A percentile compares a stretch with the other conserved stretches of the same genome.
Evolutionary conservation across 2,113 vertebrate genomes (phyloP).

Genomic region (Hydrolagus affinis): DNA sequence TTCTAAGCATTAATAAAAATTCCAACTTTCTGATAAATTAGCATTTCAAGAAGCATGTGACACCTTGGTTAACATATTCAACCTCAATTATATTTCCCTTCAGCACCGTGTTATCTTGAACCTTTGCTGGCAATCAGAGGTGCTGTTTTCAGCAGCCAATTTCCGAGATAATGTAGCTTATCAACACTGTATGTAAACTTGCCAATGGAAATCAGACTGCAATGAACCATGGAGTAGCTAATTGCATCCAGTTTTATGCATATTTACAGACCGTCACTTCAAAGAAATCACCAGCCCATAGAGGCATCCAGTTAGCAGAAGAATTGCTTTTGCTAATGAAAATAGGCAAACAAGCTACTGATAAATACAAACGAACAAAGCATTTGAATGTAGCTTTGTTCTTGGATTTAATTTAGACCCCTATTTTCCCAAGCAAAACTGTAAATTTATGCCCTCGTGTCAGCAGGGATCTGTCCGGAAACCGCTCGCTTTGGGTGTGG

Average conservation of each 20-base stretch:
- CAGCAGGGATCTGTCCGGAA: constrained; percentile 11
- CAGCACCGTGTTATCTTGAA: constrained; percentile 98
- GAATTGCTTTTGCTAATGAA: constrained; percentile 97
- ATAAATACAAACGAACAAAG: constrained; percentile 90
- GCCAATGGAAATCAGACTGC: constrained; percentile 93
- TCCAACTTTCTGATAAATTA: constrained; percentile 94
- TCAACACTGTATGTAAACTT: constrained; percentile 96
- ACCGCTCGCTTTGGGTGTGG: neutral
- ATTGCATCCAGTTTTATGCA: constrained; percentile 99
- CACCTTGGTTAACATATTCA: constrained; percentile 99
- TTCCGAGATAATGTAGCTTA: constrained; percentile 99
- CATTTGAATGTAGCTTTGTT: constrained; percentile 72
- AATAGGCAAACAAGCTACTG: constrained; percentile 97
- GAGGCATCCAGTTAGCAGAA: constrained; percentile 84
- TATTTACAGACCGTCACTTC: constrained; percentile 99
- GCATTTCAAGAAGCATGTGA: constrained; percentile 87
- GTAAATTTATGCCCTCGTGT: constrained; percentile 24
- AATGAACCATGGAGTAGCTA: constrained; percentile 91
- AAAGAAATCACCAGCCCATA: constrained; percentile 96
- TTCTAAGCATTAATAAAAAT: constrained; percentile 89
- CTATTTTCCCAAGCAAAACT: constrained; percentile 42
- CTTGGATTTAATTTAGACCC: constrained; percentile 62
- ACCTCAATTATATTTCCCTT: constrained; percentile 99
- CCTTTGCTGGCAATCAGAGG: constrained; percentile 98
- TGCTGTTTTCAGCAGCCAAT: constrained; percentile 99